A percentile compares a stretch with the other conserved stretches of the same genome.
Evolutionary conservation across 2,113 vertebrate genomes (phyloP).

Genomic region (Cheilinus undulatus): DNA sequence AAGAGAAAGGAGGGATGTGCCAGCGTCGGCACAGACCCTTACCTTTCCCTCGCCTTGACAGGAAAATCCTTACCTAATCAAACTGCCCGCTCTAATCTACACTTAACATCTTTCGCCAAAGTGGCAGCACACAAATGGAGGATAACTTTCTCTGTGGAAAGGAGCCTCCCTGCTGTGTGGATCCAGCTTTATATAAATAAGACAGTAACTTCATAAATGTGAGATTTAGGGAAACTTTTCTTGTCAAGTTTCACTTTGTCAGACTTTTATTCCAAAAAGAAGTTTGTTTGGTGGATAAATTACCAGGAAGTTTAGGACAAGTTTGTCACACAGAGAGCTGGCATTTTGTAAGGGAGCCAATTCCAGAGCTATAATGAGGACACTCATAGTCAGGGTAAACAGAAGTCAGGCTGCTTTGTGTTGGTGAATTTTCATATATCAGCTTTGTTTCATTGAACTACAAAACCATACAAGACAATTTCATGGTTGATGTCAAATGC

Average conservation of each 20-base stretch:
- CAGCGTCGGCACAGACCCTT: constrained; percentile 63
- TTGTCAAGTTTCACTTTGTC: not conserved
- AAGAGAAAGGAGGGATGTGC: constrained; percentile 69
- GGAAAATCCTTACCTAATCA: constrained; percentile 83
- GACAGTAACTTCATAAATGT: not conserved
- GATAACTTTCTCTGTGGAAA: constrained; percentile 9
- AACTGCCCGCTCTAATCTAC: constrained; percentile 72
- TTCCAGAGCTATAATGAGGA: not conserved
- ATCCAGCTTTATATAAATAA: not conserved
- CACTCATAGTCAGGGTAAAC: not conserved
- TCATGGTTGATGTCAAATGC: not conserved
- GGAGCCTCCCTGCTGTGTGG: not conserved
- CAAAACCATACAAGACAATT: not conserved
- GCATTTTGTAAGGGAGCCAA: not conserved
- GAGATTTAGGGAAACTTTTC: not conserved
- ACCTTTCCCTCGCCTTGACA: constrained; percentile 70
- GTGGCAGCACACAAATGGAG: constrained; percentile 34
- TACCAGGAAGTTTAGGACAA: not conserved
- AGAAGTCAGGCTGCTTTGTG: not conserved
- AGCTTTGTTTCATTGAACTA: not conserved
- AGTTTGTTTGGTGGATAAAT: not conserved
- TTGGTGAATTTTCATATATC: not conserved
- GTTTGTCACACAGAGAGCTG: not conserved
- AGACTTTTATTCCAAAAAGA: not conserved
- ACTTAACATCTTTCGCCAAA: constrained; percentile 40